These are phyloP conservation scores for Ptyas mucosa DNA, from an alignment of 2,113 vertebrate genomes.

Conservation along the genomic window DNA sequence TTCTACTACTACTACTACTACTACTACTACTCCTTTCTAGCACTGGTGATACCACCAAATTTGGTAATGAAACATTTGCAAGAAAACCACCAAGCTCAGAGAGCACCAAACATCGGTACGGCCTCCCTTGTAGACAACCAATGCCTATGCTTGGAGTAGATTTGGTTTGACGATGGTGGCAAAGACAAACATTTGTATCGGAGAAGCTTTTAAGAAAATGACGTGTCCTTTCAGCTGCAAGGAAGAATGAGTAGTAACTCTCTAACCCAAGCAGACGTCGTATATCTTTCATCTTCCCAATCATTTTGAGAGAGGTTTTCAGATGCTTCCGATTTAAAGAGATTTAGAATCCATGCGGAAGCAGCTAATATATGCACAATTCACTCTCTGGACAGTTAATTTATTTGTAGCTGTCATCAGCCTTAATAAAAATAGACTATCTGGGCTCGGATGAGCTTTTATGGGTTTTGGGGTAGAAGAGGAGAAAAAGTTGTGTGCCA, in stretches of 20 bases:
- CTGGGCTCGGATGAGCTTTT: background rate
- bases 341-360: conserved; percentile 10
- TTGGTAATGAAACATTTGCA: background rate
- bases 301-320: background rate
- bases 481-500: background rate
- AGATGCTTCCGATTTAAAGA: conserved; percentile 15
- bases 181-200: background rate
- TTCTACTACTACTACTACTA: too few relatives aligned
- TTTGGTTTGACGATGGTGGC: background rate
- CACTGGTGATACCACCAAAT: background rate
- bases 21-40: background rate
- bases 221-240: background rate
- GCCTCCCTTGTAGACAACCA: background rate
- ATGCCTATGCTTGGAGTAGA: background rate
- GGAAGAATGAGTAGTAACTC: background rate
- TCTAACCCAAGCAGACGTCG: background rate
- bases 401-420: background rate
- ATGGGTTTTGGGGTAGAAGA: background rate
- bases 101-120: background rate
- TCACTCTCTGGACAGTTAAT: conserved; percentile 16
- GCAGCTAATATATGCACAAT: conserved; percentile 22
- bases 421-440: conserved; percentile 40
- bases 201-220: background rate
- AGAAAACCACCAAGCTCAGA: background rate
- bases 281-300: conserved; percentile 22